A percentile compares a stretch with the other conserved stretches of the same genome.
These are phyloP conservation scores for Bombus picipes DNA, from an alignment of 1,140 invertebrate species.

Conservation along the genomic window DNA sequence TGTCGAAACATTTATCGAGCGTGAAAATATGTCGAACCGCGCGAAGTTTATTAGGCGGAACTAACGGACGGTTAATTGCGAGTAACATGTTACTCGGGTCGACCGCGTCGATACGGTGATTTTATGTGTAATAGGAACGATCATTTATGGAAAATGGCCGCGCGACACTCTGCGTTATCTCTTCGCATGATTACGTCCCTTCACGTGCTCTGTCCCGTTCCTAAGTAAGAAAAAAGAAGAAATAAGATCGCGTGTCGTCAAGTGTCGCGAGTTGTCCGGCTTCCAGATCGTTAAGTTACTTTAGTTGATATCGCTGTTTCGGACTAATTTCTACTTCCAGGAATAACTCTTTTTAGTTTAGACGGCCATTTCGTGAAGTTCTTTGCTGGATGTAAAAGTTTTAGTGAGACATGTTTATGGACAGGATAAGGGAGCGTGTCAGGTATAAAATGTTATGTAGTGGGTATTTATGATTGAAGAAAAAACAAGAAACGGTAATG, in stretches of 20 bases:
- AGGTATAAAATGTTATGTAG: no score
- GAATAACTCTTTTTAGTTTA: neutral
- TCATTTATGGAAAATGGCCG: constrained; percentile 42
- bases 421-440: neutral
- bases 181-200: constrained; percentile 35
- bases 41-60: constrained; percentile 37
- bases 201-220: neutral
- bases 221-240: neutral
- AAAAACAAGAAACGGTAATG: no score
- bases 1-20: constrained; percentile 22
- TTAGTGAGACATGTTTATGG: neutral
- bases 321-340: constrained; percentile 15
- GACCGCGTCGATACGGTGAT: constrained; percentile 22
- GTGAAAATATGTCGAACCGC: constrained; percentile 37
- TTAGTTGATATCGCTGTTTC: neutral
- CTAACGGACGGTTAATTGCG: constrained; percentile 47
- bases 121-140: constrained; percentile 38
- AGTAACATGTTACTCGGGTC: constrained; percentile 30
- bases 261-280: neutral
- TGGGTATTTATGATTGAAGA: no score
- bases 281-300: neutral
- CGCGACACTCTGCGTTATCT: constrained; percentile 32
- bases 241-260: constrained; percentile 10
- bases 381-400: no score
- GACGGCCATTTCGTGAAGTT: no score